These are phyloP conservation scores for Caradrina kadenii DNA, from an alignment of 2,888 invertebrate genomes.

Conservation along the genomic window DNA sequence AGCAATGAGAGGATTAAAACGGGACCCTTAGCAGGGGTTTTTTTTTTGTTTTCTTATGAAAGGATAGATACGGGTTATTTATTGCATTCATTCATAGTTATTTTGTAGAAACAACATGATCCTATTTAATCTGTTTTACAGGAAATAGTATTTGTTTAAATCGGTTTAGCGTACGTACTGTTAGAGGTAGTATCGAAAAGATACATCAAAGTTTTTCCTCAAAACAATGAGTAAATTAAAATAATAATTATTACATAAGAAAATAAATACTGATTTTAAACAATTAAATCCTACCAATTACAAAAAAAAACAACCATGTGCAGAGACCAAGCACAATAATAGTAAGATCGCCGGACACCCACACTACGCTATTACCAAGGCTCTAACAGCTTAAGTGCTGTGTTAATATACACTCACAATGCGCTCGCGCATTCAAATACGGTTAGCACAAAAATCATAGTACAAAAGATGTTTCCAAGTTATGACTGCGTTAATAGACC, in stretches of 20 bases:
- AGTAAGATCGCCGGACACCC: slow-evolving; percentile 70
- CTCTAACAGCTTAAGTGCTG: slow-evolving; percentile 85
- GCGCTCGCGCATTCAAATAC: slow-evolving; percentile 73
- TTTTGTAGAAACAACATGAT: background rate
- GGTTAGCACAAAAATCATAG: slow-evolving; percentile 77
- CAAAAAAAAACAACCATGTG: slow-evolving; percentile 21
- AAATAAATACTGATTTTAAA: background rate
- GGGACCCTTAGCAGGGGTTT: slow-evolving; percentile 32
- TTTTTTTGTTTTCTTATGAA: slow-evolving; percentile 37
- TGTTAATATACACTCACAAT: slow-evolving; percentile 79
- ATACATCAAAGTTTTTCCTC: too few species aligned
- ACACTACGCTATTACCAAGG: slow-evolving; percentile 72
- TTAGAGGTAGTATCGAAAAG: background rate
- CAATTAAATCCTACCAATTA: slow-evolving; percentile 14
- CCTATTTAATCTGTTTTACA: slow-evolving; percentile 15
- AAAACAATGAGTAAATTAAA: too few species aligned
- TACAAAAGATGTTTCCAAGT: slow-evolving; percentile 78
- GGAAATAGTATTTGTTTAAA: background rate
- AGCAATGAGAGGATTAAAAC: slow-evolving; percentile 72
- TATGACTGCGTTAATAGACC: slow-evolving; percentile 80
- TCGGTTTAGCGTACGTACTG: background rate
- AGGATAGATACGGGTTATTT: slow-evolving; percentile 22
- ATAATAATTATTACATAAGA: background rate
- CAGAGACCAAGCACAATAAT: slow-evolving; percentile 37
- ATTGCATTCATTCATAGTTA: slow-evolving; percentile 31